These are phyloP conservation scores for Morbakka virulenta DNA, from an alignment of 30 jellyfish, hydroid and myxozoan species.

Conservation along the genomic window DNA sequence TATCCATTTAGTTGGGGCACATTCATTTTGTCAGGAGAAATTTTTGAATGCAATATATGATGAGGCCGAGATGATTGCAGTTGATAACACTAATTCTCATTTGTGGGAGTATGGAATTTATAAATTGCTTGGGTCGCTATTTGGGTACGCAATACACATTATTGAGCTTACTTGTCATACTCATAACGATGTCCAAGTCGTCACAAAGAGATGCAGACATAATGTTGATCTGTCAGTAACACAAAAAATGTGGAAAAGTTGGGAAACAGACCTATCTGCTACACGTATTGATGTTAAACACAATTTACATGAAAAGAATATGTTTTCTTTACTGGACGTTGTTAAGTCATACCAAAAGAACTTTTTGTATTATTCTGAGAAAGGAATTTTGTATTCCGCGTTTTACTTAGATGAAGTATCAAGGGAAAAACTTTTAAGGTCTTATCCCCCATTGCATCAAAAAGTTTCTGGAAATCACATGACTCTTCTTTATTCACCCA, in stretches of 20 bases:
- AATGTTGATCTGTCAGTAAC: constrained; percentile 50
- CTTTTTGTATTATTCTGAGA: background rate
- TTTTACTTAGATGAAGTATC: constrained; percentile 74
- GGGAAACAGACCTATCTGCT: constrained; percentile 86
- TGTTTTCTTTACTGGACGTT: constrained; percentile 2
- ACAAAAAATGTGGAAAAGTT: constrained; percentile 54
- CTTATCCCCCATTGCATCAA: constrained; percentile 55
- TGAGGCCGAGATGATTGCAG: constrained; percentile 11
- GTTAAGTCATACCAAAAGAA: background rate
- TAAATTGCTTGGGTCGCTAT: constrained; percentile 66
- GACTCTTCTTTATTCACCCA: constrained; percentile 74
- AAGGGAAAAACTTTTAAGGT: constrained; percentile 21
- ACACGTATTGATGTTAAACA: constrained; percentile 13
- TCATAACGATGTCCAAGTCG: constrained; percentile 19
- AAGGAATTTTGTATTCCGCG: constrained; percentile 76
- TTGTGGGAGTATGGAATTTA: constrained; percentile 87
- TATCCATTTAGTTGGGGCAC: constrained; percentile 73
- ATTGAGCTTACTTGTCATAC: constrained; percentile 68
- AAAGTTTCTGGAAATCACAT: constrained; percentile 76
- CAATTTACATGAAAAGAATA: background rate
- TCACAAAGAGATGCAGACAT: constrained; percentile 63
- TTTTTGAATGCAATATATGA: constrained; percentile 47
- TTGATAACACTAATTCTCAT: constrained; percentile 89
- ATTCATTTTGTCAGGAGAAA: constrained; percentile 59
- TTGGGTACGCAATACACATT: constrained; percentile 50